These are phyloP conservation scores for Drosophila ficusphila DNA, from an alignment of 1,140 invertebrate species.

Conservation along the genomic window DNA sequence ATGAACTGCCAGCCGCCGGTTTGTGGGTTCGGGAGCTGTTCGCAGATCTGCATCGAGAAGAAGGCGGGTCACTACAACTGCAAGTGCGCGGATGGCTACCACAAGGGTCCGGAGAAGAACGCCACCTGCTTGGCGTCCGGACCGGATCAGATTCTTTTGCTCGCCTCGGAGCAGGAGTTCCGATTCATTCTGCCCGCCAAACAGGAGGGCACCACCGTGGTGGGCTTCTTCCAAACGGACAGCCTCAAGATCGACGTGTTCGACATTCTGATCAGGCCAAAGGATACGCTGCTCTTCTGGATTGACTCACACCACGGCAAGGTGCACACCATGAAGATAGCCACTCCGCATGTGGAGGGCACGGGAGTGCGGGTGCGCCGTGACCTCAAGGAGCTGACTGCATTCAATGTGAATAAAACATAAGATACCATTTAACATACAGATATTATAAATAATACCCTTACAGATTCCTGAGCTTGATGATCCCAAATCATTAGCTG, in stretches of 20 bases:
- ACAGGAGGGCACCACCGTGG: constrained; percentile 84
- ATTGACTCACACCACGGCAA: constrained; percentile 85
- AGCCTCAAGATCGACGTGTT: constrained; percentile 86
- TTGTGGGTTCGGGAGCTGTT: constrained; percentile 89
- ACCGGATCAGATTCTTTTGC: constrained; percentile 86
- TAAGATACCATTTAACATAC: too few relatives aligned
- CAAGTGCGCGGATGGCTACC: constrained; percentile 89
- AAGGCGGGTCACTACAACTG: constrained; percentile 87
- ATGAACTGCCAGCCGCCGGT: constrained; percentile 89
- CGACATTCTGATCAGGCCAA: constrained; percentile 85
- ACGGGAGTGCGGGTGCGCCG: constrained; percentile 56
- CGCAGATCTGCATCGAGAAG: constrained; percentile 90
- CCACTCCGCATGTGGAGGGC: constrained; percentile 69
- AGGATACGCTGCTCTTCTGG: constrained; percentile 85
- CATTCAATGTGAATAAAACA: constrained; percentile 66
- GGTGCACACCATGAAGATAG: constrained; percentile 83
- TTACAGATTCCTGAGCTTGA: constrained; percentile 74
- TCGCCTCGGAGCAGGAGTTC: constrained; percentile 88
- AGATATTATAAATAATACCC: neutral
- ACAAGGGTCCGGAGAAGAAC: constrained; percentile 84
- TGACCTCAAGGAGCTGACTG: constrained; percentile 77
- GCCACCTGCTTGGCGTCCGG: constrained; percentile 86
- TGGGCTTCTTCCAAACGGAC: constrained; percentile 78
- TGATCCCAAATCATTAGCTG: constrained; percentile 89
- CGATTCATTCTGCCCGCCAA: constrained; percentile 87